Conservation (phyloP, 1,140 invertebrate species). For the Coptotermes formosanus region DNA sequence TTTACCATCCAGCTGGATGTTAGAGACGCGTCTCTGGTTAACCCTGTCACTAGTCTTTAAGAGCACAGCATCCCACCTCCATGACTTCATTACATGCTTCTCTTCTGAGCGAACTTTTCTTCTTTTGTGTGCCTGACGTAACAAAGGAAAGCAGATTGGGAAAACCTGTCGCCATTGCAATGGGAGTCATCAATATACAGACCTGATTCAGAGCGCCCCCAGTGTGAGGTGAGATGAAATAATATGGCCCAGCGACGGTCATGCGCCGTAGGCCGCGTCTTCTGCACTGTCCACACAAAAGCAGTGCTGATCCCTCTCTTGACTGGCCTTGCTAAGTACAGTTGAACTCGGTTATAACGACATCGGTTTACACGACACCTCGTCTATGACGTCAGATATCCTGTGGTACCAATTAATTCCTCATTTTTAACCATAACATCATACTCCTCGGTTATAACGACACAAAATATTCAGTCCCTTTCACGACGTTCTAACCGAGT, state of each 20-base stretch:
- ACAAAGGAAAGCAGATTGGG: conserved; percentile 4
- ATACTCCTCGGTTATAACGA: too few relatives aligned
- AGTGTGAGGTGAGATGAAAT: not conserved
- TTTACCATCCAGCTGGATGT: too few relatives aligned
- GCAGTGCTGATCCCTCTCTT: too few relatives aligned
- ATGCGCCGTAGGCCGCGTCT: not conserved
- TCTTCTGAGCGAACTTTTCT: not conserved
- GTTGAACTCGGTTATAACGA: too few relatives aligned
- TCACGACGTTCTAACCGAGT: too few relatives aligned
- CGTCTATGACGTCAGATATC: too few relatives aligned
- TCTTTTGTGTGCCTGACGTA: conserved; percentile 15
- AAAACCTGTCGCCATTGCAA: conserved; percentile 3
- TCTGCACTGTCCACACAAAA: too few relatives aligned
- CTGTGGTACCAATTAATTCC: too few relatives aligned
- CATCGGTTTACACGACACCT: too few relatives aligned
- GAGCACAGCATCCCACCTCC: not conserved
- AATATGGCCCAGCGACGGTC: not conserved
- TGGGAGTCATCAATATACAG: not conserved
- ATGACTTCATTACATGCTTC: conserved; percentile 4
- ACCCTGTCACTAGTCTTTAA: not conserved
- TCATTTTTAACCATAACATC: too few relatives aligned
- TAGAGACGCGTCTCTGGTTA: not conserved
- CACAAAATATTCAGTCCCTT: too few relatives aligned
- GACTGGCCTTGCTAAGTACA: too few relatives aligned
- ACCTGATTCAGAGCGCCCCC: not conserved